phyloP scores from a whole-genome alignment of 1,140 invertebrate species.

The Metopolophium dirhodum region DNA sequence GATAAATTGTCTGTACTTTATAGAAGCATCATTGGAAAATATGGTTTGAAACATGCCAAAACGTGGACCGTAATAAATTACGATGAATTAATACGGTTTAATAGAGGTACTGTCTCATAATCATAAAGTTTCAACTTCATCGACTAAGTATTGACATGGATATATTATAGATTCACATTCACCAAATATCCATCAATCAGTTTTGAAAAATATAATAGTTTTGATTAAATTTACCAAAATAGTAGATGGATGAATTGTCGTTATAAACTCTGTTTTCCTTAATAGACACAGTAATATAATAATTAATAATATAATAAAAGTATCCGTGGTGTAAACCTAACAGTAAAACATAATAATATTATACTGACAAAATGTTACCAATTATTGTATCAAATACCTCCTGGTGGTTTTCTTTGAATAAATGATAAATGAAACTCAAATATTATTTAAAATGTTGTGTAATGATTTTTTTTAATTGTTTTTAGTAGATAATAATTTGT shows the following conservation, averaged over 20 bases:
- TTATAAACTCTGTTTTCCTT: not conserved
- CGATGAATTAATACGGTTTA: not conserved
- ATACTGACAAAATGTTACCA: not conserved
- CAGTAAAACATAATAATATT: not conserved
- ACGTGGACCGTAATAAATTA: conserved; percentile 1
- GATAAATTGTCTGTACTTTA: not conserved
- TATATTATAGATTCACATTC: not conserved
- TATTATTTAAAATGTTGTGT: no score
- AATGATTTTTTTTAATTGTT: no score
- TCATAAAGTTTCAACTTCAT: not conserved
- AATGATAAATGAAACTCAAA: no score
- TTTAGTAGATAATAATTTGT: no score
- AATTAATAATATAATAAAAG: not conserved
- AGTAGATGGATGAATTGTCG: not conserved
- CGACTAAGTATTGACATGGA: not conserved
- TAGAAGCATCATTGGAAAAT: not conserved
- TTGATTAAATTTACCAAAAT: not conserved
- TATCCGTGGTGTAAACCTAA: not conserved
- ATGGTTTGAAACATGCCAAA: not conserved
- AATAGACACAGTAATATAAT: not conserved
- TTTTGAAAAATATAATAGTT: not conserved
- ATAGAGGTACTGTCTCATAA: not conserved
- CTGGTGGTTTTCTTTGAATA: no score
- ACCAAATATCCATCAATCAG: not conserved
- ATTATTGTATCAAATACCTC: no score